phyloP scores from a whole-genome alignment of 1,140 invertebrate species.

The Leptopilina clavipes region DNA sequence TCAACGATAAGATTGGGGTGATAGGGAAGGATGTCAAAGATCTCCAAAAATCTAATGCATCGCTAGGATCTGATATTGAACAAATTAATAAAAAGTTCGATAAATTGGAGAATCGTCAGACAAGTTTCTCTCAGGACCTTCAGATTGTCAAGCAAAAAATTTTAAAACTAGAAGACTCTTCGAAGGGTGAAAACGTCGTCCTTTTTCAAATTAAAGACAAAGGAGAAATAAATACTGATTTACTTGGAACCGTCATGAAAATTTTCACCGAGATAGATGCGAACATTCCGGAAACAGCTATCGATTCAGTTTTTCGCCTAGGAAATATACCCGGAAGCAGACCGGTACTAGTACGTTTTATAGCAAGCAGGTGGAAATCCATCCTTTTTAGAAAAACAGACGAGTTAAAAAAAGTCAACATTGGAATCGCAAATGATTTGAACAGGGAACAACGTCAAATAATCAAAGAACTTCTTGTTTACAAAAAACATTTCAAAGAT shows the following conservation, averaged over 20 bases:
- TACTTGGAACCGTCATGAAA: not conserved
- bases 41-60: not conserved
- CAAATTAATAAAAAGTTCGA: slow-evolving; percentile 5
- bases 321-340: not conserved
- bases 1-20: not conserved
- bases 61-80: not conserved
- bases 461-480: not conserved
- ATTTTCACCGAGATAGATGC: not conserved
- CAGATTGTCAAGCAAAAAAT: not conserved
- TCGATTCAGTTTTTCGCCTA: not conserved
- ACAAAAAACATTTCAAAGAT: not conserved
- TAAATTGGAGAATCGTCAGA: not conserved
- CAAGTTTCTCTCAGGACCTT: not conserved
- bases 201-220: not conserved
- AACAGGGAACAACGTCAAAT: not conserved
- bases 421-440: slow-evolving; percentile 1
- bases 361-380: too few species aligned
- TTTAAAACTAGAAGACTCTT: not conserved
- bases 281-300: not conserved
- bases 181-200: not conserved
- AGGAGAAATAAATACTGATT: not conserved
- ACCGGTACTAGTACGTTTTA: not conserved
- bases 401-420: not conserved
- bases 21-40: not conserved
- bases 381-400: not conserved